Base-by-base conservation (phyloP, 2,888 invertebrate species). In the Neoscelio sp. region DNA sequence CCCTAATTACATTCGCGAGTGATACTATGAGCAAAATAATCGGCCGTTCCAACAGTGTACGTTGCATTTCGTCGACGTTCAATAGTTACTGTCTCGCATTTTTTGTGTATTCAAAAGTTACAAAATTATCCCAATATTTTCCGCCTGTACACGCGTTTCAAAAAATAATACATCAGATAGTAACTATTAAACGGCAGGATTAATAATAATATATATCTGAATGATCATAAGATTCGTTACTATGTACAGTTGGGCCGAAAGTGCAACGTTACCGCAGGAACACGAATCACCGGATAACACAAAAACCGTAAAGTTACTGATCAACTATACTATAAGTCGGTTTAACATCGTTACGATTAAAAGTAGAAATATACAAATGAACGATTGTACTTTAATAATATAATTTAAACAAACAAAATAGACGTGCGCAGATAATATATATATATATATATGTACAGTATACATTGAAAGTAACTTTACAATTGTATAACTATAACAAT, bases 301-400 rank as follows among this genome's bases (percentile, higher is more conserved):
- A 64, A 60, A 23, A 28, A 65, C 20, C 40, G 28, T 70, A 58
- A 76, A 64, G 12, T 64, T 64, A 70, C 56, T 30, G 42, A 40
- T 64, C 50, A 56, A 50, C 58, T 76, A 77, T 26, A n/a, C 71
- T 71, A 78, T 10, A 62, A 33, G 56, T 65, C 38, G n/a, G 28
- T 71, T 78, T 78, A 73, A 78, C 65, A 78, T 78, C 54, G 33
- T 64, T 64, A 76, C 40, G 76, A 30, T 77, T 77, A 77, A 44
- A 70, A 64, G 65, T 77, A 77, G 71, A 71, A 77, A 77, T 71
- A 71, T 77, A 77, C 77, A 77, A 77, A 77, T 77, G 71, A 77
- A 77, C 71, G 62, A 30, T 77, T 77, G 77, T 71, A 77, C 71
- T 77, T 65, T 70, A 77, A 71, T 71, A 71, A 77, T 65, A 68